Percentiles rank a stretch among this genome's conserved stretches.
Conservation (phyloP, 2,797 vertebrate genomes). For the Aulostomus chinensis region DNA sequence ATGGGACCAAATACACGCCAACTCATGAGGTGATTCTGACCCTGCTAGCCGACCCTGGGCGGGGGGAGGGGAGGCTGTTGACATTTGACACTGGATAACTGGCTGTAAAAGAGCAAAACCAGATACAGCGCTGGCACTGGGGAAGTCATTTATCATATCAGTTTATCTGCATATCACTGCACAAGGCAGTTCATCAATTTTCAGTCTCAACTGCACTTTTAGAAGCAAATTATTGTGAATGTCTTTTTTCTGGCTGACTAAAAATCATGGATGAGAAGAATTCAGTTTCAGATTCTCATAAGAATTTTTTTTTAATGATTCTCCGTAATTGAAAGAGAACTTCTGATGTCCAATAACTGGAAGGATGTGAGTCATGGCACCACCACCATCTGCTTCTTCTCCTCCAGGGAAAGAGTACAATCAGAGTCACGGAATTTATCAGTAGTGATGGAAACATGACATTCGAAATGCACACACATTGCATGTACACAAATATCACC, state of each 20-base stretch:
- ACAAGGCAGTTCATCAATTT: conserved; percentile 9
- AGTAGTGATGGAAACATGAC: too few species aligned
- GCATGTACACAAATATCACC: too few species aligned
- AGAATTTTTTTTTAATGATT: too few species aligned
- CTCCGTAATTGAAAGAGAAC: too few species aligned
- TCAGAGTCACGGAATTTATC: too few species aligned
- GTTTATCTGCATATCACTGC: conserved; percentile 5
- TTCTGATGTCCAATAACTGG: too few species aligned
- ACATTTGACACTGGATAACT: conserved; percentile 25
- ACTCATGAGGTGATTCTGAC: conserved; percentile 1
- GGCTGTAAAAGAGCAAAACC: conserved; percentile 19
- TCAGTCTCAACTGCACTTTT: neutral
- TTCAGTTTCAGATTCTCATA: too few species aligned
- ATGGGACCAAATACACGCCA: too few species aligned
- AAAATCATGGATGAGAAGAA: neutral
- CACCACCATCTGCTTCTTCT: too few species aligned
- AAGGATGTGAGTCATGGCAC: too few species aligned
- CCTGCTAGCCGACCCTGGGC: conserved; percentile 1
- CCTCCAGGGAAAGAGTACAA: too few species aligned
- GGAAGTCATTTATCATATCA: conserved; percentile 1
- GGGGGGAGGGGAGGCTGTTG: conserved; percentile 7
- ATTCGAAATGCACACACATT: too few species aligned
- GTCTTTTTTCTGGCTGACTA: neutral
- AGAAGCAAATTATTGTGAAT: neutral
- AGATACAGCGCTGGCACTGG: neutral